Conservation (phyloP, 1,140 invertebrate genomes). For the Drosophila grimshawi region DNA sequence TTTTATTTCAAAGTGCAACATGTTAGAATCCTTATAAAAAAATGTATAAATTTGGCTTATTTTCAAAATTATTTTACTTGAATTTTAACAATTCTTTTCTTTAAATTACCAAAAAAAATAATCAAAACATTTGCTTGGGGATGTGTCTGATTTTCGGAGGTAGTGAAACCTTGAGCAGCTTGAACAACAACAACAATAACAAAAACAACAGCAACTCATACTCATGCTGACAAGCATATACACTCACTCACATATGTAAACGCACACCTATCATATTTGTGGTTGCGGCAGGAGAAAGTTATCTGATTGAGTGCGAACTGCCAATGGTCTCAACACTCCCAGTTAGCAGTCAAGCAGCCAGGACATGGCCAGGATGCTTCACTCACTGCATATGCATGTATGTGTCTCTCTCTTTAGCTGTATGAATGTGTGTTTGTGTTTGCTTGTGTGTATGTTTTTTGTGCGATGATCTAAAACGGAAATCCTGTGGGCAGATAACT, state of each 20-base stretch:
- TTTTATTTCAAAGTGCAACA: no score
- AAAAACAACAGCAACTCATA: not conserved
- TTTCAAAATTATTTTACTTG: no score
- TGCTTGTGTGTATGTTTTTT: slow-evolving; percentile 44
- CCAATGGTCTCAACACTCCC: slow-evolving; percentile 52
- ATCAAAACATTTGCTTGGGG: not conserved
- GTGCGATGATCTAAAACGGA: slow-evolving; percentile 82
- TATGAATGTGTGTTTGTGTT: slow-evolving; percentile 21
- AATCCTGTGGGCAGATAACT: slow-evolving; percentile 83
- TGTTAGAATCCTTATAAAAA: not conserved
- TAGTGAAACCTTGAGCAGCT: not conserved
- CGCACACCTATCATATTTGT: slow-evolving; percentile 49
- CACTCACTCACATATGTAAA: not conserved
- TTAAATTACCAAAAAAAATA: not conserved
- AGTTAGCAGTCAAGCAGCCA: slow-evolving; percentile 23
- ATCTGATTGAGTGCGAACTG: slow-evolving; percentile 84
- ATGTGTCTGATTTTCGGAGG: not conserved
- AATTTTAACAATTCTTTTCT: not conserved
- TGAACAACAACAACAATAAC: no score
- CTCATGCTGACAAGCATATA: slow-evolving; percentile 1
- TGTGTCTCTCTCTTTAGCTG: slow-evolving; percentile 10
- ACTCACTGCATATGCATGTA: not conserved
- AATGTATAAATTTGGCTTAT: not conserved
- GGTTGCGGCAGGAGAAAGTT: slow-evolving; percentile 62
- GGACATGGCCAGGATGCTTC: slow-evolving; percentile 29